These are phyloP conservation scores for Tetraneura akinire DNA, from an alignment of 1,140 invertebrate species.

Conservation along the genomic window DNA sequence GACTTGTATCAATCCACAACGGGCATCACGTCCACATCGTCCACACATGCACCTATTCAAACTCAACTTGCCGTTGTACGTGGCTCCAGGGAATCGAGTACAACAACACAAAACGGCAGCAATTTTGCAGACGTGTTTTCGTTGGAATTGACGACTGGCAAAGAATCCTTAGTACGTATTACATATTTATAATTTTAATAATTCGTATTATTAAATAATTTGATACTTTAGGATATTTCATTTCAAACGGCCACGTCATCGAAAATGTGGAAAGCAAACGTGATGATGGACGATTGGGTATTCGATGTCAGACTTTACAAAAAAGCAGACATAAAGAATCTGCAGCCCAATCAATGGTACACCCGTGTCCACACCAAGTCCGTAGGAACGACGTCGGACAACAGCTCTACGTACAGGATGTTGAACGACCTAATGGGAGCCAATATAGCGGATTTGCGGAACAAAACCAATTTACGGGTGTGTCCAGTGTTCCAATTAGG, in stretches of 20 bases:
- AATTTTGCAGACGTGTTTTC: background rate
- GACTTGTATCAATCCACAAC: too few species aligned
- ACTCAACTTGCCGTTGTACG: background rate
- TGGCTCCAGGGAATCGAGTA: background rate
- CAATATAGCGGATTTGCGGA: background rate
- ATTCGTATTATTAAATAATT: too few species aligned
- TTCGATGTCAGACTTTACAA: background rate
- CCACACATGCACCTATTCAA: background rate
- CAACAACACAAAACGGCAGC: too few species aligned
- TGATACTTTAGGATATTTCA: background rate
- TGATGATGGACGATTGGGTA: background rate
- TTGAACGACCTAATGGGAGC: too few species aligned
- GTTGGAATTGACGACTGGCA: background rate
- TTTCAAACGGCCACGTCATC: background rate
- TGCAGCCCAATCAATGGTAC: too few species aligned
- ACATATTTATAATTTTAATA: too few species aligned
- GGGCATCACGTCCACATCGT: background rate
- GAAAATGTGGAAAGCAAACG: background rate
- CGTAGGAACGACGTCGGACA: too few species aligned
- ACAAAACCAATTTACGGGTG: background rate
- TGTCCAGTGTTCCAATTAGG: too few species aligned
- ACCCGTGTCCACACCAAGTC: too few species aligned
- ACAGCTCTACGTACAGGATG: too few species aligned
- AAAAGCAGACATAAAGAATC: background rate
- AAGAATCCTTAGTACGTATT: too few species aligned